Evolutionary conservation across 1,140 invertebrate species (phyloP).

Genomic region (Drosophila kanapiae): DNA sequence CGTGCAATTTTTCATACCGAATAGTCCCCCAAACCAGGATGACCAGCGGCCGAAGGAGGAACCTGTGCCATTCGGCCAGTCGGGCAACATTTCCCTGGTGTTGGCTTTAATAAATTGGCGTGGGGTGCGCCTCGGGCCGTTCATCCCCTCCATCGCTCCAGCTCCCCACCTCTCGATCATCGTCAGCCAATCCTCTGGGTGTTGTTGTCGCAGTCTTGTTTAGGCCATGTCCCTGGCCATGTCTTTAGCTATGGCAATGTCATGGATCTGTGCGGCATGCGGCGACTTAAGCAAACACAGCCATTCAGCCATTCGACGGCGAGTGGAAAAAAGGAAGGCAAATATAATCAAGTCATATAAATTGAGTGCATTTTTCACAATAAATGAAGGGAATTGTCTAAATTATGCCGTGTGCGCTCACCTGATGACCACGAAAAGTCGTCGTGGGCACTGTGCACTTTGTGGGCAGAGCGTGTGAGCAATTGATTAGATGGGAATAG

Average conservation of each 20-base stretch:
- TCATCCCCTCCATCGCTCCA: background rate
- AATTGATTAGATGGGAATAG: slow-evolving; percentile 9
- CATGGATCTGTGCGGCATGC: slow-evolving; percentile 42
- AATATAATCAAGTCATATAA: slow-evolving; percentile 84
- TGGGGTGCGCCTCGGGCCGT: slow-evolving; percentile 73
- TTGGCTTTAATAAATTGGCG: slow-evolving; percentile 83
- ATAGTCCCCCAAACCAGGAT: slow-evolving; percentile 28
- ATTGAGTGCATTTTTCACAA: slow-evolving; percentile 83
- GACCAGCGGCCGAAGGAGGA: slow-evolving; percentile 15
- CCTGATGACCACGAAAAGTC: slow-evolving; percentile 26
- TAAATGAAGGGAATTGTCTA: slow-evolving; percentile 81
- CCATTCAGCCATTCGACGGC: slow-evolving; percentile 48
- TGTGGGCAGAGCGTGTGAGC: slow-evolving; percentile 43
- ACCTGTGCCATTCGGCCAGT: slow-evolving; percentile 36
- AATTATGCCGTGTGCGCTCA: slow-evolving; percentile 68
- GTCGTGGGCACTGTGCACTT: background rate
- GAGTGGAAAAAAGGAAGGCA: slow-evolving; percentile 46
- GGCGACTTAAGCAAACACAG: slow-evolving; percentile 74
- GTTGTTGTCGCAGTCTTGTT: slow-evolving; percentile 61
- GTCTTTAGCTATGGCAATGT: slow-evolving; percentile 61
- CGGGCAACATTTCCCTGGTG: slow-evolving; percentile 54
- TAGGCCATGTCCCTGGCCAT: slow-evolving; percentile 41
- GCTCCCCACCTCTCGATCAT: background rate
- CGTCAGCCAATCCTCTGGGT: slow-evolving; percentile 32
- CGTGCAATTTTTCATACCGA: slow-evolving; percentile 76